Evolutionary conservation across 2,888 invertebrate genomes (phyloP), one percentile per base, ranked within the genome.

Genomic region (Electrophaes corylata): DNA sequence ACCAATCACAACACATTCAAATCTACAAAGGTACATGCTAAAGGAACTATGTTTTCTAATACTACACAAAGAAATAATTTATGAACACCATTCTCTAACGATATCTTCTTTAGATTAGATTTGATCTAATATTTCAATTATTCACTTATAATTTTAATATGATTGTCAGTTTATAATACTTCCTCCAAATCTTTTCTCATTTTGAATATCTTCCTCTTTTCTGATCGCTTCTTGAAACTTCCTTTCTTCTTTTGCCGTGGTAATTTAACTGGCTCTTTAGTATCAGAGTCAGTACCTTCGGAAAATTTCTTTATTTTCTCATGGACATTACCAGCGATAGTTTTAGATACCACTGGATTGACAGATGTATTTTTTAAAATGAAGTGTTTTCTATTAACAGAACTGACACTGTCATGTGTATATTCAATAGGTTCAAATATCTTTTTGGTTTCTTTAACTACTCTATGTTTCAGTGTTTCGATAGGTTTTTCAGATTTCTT

Each of bases 281-380:
- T 61, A 59, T 82, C 81, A 1, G 79, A 78, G n/a, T 77, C 72
- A 2, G 75, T 71, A 0, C 64, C 74, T 57, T 80, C 87, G 0
- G 88, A 84, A 59, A 92, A 92, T 63, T 83, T 87, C 62, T 83
- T 86, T 8, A 92, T 87, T 74, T 88, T 92, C n/a, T 91, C 90
- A 33, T 85, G 81, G 0, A 92, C 92, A 62, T 86, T 91, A 0
- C 90, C 88, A 44, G 78, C 72, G 19, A 83, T 78, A 1, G 78
- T 73, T 64, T 79, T 85, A 0, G 82, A 72, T 1, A 82, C 74
- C 1, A 79, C 58, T 10, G 84, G 80, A 29, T 75, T 79, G 0
- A 74, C 46, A 12, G 69, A 62, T 1, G 80, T 78, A 4, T 64
- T 75, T 62, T 66, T 76, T 35, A 74, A 64, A 1, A 65, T 76